Percentiles rank a stretch among this genome's conserved stretches.
phyloP scores from a whole-genome alignment of 2,888 invertebrate genomes.

The Pandemis cinnamomeana region DNA sequence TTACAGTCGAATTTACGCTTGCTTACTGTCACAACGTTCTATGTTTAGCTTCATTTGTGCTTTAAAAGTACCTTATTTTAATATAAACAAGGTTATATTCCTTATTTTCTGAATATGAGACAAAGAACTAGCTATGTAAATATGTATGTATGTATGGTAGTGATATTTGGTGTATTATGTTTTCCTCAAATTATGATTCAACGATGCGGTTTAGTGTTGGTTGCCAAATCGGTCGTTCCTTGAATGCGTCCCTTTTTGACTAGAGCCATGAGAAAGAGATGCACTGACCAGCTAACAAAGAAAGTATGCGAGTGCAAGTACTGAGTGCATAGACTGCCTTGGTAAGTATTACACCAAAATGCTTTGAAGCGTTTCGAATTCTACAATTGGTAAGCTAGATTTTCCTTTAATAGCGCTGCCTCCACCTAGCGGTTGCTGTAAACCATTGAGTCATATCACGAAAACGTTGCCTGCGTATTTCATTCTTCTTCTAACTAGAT shows the following conservation, averaged over 20 bases:
- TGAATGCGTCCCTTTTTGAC: background rate
- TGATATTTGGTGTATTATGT: background rate
- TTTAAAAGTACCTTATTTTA: background rate
- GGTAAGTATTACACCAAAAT: no score
- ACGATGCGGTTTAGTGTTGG: background rate
- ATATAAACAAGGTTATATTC: background rate
- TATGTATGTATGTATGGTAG: background rate
- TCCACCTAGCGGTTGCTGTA: no score
- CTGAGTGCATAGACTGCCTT: no score
- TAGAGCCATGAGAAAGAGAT: background rate
- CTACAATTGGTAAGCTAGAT: no score
- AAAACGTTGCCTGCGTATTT: no score
- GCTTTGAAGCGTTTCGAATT: no score
- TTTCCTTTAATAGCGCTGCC: no score
- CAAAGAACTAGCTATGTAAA: background rate
- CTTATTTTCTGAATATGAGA: background rate
- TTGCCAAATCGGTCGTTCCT: conserved; percentile 2
- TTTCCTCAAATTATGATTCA: conserved; percentile 14
- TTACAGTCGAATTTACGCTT: background rate
- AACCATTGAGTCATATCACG: no score
- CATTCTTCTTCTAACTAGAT: no score
- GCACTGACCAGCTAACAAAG: background rate
- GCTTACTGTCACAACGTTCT: background rate
- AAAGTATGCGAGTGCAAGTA: no score
- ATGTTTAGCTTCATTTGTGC: background rate